These are phyloP conservation scores for Limnothrissa miodon DNA, from an alignment of 2,113 vertebrate genomes.

Conservation along the genomic window DNA sequence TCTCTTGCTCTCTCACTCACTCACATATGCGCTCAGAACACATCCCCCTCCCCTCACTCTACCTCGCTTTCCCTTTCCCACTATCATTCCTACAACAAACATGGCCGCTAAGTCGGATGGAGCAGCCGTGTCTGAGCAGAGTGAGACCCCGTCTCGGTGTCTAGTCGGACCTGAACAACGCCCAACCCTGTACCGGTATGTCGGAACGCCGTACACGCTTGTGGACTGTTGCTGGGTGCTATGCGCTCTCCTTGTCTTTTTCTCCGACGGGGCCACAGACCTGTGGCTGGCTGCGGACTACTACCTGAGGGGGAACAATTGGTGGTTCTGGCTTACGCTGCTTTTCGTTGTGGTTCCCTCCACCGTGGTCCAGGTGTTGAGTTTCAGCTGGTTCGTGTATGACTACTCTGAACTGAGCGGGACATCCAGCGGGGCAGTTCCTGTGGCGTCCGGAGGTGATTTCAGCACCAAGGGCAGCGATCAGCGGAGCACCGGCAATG, in stretches of 20 bases:
- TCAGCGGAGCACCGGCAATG: conserved; percentile 34
- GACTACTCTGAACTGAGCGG: conserved; percentile 77
- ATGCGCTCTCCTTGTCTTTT: conserved; percentile 84
- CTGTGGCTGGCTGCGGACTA: conserved; percentile 94
- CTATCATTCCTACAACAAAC: conserved; percentile 70
- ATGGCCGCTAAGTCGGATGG: conserved; percentile 87
- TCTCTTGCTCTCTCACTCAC: conserved; percentile 39
- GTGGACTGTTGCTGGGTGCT: conserved; percentile 93
- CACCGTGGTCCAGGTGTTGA: conserved; percentile 96
- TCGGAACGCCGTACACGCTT: conserved; percentile 75
- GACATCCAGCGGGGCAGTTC: conserved; percentile 37
- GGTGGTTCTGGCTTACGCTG: conserved; percentile 90
- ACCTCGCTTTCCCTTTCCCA: conserved; percentile 47
- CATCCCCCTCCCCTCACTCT: conserved; percentile 26
- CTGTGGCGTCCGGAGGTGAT: conserved; percentile 51
- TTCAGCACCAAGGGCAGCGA: conserved; percentile 54
- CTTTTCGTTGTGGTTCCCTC: conserved; percentile 97
- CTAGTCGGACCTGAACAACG: conserved; percentile 50
- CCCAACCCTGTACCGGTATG: conserved; percentile 36
- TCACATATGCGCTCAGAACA: conserved; percentile 25
- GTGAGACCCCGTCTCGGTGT: conserved; percentile 35
- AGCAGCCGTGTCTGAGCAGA: conserved; percentile 63
- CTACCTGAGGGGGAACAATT: conserved; percentile 89
- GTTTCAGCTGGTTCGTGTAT: conserved; percentile 99
- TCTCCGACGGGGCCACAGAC: conserved; percentile 97